Base-by-base conservation (phyloP, 2,797 vertebrate genomes). In the Kryptolebias ocellatus region DNA sequence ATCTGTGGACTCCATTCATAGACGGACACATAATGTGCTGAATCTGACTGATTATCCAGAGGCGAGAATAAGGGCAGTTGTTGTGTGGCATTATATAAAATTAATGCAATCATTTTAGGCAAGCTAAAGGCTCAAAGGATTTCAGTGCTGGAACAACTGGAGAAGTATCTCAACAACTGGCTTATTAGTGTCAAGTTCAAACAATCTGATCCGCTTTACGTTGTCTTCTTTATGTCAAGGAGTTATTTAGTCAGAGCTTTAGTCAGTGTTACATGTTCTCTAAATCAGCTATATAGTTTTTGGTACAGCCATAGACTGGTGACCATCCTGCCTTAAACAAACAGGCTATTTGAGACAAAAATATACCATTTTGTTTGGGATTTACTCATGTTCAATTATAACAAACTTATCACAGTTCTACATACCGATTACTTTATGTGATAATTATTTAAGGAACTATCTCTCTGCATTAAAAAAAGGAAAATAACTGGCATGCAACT, bases 1-100 rank as follows among this genome's bases (percentile, higher is more conserved):
- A 82, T 82, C 81, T 85, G 75, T 76, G 70, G 62, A 53, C 49
- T 63, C 37, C 54, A 15, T 64, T 78, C 67, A 74, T 47, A 60
- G 57, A 53, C 45, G 54, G 69, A 80, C 2, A 47, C 74, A 66
- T 34, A 78, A 82, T 76, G 56, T 80, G 72, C 60, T 18, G 53
- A 63, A 67, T 76, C 79, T 72, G 63, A 74, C 78, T 39, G 24
- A 53, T 76, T 69, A 78, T 60, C 39, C 70, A 60, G 64, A 72
- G 54, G 70, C 71, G 65, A 63, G 29, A 56, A 59, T 53, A 58
- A 68, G 53, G 66, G 27, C 70, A 69, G 59, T 59, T 59, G 31
- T 45, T 57, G 46, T 50, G 60, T 58, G 37, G 34, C 17, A 39
- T 49, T 62, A 56, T 47, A 2, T 61, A 51, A 65, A 18, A 66